Base-by-base conservation (phyloP, 2,113 vertebrate genomes). In the Pampusana beccarii region DNA sequence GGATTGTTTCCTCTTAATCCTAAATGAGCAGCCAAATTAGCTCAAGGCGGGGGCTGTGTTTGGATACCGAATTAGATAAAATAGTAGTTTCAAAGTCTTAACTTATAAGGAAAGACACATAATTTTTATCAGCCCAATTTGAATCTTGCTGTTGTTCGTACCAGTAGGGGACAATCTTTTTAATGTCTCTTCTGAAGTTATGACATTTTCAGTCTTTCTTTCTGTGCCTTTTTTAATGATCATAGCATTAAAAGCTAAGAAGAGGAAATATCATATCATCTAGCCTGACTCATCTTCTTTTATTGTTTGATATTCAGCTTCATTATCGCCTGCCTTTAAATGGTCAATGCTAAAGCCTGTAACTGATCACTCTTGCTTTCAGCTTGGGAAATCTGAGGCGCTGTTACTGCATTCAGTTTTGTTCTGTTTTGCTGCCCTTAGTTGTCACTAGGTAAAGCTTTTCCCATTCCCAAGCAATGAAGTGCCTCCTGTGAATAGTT, bases 391-490 rank as follows among this genome's bases (percentile, higher is more conserved):
- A 95, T 58, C 29, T 65, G 95, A 97, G 72, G 91, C 80, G 1
- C 69, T 91, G 42, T 81, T 74, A 4, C 26, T 53, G 74, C 80
- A 81, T 87, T 90, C 86, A 80, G 58, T 91, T 97, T 94, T 94
- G 61, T 79, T 97, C 95, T 95, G 79, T 94, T 93, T 91, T 61
- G 80, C 92, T 96, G 54, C 77, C 90, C 65, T 95, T 53, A 13
- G 83, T 91, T 97, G 96, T 97, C 91, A 95, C 85, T 94, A 97
- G 93, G 96, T 97, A 98, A 91, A 97, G 95, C 94, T 95, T 96
- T 97, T 94, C 73, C 84, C 92, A 87, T 96, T 97, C 95, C 95
- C 93, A 95, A 92, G 96, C 97, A 97, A 89, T 8, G 0, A 96
- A 89, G 90, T 85, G 64, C 90, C 92, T 97, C 91, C 92, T 91